These are phyloP conservation scores for Cephalopholis sonnerati DNA, from an alignment of 2,113 vertebrate species.

Conservation along the genomic window DNA sequence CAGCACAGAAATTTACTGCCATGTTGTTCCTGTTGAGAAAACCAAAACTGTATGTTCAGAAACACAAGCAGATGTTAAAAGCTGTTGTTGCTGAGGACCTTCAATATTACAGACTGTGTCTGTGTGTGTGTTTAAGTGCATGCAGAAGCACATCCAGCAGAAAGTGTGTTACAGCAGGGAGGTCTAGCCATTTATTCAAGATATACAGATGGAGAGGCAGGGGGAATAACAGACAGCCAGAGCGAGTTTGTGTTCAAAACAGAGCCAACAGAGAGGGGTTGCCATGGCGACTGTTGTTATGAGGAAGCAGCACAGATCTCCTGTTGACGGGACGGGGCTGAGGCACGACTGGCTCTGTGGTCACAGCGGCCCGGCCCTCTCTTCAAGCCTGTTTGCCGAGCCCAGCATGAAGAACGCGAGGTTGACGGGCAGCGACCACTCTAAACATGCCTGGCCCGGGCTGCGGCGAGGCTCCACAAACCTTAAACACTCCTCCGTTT, in stretches of 20 bases:
- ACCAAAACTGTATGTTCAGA: background rate
- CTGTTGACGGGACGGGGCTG: constrained; percentile 51
- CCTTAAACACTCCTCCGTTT: constrained; percentile 58
- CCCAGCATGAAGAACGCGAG: constrained; percentile 27
- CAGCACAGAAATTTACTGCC: background rate
- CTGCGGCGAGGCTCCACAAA: constrained; percentile 9
- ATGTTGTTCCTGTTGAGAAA: background rate
- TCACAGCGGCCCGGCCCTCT: constrained; percentile 19
- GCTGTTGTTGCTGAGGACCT: constrained; percentile 12
- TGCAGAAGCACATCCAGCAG: constrained; percentile 9
- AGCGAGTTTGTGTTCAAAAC: constrained; percentile 73
- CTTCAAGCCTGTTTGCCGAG: constrained; percentile 49
- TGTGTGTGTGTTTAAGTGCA: background rate
- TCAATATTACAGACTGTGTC: background rate
- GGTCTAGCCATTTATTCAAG: constrained; percentile 48
- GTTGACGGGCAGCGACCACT: constrained; percentile 29
- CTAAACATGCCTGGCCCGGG: constrained; percentile 27
- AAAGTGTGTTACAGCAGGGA: constrained; percentile 27
- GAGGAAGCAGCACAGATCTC: constrained; percentile 62
- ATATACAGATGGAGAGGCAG: constrained; percentile 60
- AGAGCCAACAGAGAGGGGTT: constrained; percentile 69
- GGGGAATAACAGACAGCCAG: constrained; percentile 58
- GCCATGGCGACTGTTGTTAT: constrained; percentile 78
- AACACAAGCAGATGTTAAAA: constrained; percentile 18
- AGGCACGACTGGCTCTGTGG: constrained; percentile 43